Base-by-base conservation (phyloP, 2,797 vertebrate genomes). In the Acanthis flammea region DNA sequence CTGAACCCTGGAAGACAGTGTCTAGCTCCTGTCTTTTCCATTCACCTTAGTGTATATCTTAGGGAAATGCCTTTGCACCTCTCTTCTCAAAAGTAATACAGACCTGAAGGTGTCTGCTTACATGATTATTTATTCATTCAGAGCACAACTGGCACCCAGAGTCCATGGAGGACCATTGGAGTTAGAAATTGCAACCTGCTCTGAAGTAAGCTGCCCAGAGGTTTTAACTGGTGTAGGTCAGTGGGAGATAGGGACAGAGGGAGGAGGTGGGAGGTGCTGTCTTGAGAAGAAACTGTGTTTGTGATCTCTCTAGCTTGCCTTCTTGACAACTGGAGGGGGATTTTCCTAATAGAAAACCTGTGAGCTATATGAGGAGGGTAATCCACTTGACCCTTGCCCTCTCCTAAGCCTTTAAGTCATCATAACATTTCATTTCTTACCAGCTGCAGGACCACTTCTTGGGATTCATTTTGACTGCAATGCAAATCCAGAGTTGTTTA, bases 321-420 rank as follows among this genome's bases (percentile, higher is more conserved):
- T 67, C 73, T 72, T 77, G 61, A 44, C 48, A 83, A 53, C 19
- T 61, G 54, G 63, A 83, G 35, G 24, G 53, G 19, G 53, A 87
- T 94, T 96, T 95, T 92, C 75, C 66, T 48, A 61, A 50, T 15
- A 86, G 87, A 91, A 92, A 80, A 94, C 75, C 78, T 86, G 68
- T 61, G 75, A 92, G 87, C 87, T 94, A 80, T 50, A 74, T 18
- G 75, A 94, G 87, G 42, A 90, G 78, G 50, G 27, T 80, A 87
- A 96, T 92, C 86, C 90, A 83, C 79, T 92, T 93, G 88, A 94
- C 65, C 70, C 63, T 78, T 77, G 71, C 60, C 39, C 75, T 83
- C 65, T 79, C 22, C 74, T 94, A 90, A 95, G 77, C 71, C 71
- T 74, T 85, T 66, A 55, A 71, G 54, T 65, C 80, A 44, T 79